phyloP scores from a whole-genome alignment of 2,113 vertebrate genomes.

The Perca schrenkii region DNA sequence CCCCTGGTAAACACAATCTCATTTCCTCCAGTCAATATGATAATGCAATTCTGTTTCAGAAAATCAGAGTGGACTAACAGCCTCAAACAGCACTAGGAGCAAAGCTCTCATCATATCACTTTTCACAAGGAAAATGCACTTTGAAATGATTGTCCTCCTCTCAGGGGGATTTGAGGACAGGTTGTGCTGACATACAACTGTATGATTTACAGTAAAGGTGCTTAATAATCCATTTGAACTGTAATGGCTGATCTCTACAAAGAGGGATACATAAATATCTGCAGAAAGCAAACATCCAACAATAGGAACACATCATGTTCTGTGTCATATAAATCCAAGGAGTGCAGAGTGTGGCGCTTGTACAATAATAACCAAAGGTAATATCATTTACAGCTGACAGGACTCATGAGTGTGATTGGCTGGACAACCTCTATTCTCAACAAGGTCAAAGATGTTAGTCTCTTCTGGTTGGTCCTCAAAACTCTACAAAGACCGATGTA shows the following conservation, averaged over 20 bases:
- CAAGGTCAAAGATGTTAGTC: slow-evolving; percentile 23
- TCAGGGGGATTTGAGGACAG: not conserved
- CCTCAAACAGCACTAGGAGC: slow-evolving; percentile 9
- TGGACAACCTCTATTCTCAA: slow-evolving; percentile 5
- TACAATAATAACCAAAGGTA: not conserved
- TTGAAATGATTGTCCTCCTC: slow-evolving; percentile 37
- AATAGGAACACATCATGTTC: not conserved
- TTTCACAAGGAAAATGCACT: slow-evolving; percentile 28
- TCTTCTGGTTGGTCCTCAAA: not conserved
- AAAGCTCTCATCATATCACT: slow-evolving; percentile 28
- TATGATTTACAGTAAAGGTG: slow-evolving; percentile 34
- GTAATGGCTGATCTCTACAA: not conserved
- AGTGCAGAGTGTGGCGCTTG: not conserved
- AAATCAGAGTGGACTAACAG: slow-evolving; percentile 13
- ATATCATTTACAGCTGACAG: not conserved
- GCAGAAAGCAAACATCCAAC: not conserved
- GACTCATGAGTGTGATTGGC: not conserved
- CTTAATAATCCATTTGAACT: slow-evolving; percentile 11
- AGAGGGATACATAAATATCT: not conserved
- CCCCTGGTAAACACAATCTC: not conserved
- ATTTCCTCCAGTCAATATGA: slow-evolving; percentile 27
- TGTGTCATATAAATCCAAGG: not conserved
- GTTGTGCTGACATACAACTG: not conserved
- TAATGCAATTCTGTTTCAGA: slow-evolving; percentile 23
- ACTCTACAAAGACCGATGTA: not conserved